phyloP scores from a whole-genome alignment of 35 echinoderm and acorn worm genomes.

The Apostichopus parvimensis region DNA sequence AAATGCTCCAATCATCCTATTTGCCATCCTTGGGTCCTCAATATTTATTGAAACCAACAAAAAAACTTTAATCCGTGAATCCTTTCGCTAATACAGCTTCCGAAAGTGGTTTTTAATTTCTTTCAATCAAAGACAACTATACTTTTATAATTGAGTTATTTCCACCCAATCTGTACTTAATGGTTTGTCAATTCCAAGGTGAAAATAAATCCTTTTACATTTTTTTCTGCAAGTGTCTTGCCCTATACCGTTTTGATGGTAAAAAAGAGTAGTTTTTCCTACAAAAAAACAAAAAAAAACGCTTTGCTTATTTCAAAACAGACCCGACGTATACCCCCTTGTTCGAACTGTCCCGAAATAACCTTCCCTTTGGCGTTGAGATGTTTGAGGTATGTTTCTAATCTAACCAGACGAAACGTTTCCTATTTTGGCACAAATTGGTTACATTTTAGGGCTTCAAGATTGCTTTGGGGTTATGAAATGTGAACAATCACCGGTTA shows the following conservation, averaged over 20 bases:
- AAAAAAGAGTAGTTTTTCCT: too few relatives aligned
- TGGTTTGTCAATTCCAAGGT: neutral
- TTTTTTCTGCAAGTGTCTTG: neutral
- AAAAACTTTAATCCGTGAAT: neutral
- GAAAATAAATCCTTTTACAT: neutral
- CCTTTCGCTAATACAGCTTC: too few relatives aligned
- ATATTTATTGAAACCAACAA: neutral
- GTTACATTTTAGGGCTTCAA: constrained; percentile 18
- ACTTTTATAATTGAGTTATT: neutral
- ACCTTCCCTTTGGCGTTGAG: constrained; percentile 45
- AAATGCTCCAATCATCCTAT: constrained; percentile 1
- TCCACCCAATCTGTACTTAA: neutral
- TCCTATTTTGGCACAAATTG: constrained; percentile 27
- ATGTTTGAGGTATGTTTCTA: neutral
- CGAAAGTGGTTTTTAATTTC: too few relatives aligned
- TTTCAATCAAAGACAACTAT: neutral
- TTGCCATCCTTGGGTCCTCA: neutral
- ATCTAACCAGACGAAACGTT: constrained; percentile 23
- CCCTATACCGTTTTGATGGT: too few relatives aligned
- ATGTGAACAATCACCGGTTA: neutral
- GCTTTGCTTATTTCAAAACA: too few relatives aligned
- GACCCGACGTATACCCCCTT: neutral
- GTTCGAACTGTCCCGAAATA: constrained; percentile 1
- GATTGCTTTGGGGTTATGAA: constrained; percentile 19
- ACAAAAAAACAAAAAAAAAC: too few relatives aligned